phyloP scores from a whole-genome alignment of 2,888 invertebrate genomes.

The Quadriops clusia region DNA sequence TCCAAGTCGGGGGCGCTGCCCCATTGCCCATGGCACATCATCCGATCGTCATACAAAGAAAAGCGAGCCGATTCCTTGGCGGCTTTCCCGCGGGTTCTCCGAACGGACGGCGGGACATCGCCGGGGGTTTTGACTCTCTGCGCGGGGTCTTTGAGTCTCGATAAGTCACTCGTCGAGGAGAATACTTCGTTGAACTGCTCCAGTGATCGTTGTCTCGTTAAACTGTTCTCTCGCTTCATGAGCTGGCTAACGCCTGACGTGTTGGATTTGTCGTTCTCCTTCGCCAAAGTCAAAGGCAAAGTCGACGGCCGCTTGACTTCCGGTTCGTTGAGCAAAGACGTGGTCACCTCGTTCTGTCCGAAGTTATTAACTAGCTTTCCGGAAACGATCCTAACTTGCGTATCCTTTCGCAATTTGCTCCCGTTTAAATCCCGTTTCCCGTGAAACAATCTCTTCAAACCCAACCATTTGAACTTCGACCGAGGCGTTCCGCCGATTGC shows the following conservation, averaged over 20 bases:
- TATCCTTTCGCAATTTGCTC: slow-evolving; percentile 14
- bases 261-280: slow-evolving; percentile 21
- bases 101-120: slow-evolving; percentile 66
- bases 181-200: slow-evolving; percentile 69
- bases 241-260: slow-evolving; percentile 33
- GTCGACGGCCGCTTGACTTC: slow-evolving; percentile 36
- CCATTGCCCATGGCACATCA: slow-evolving; percentile 54
- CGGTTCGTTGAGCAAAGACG: slow-evolving; percentile 31
- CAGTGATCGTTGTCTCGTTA: slow-evolving; percentile 54
- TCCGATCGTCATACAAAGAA: slow-evolving; percentile 79
- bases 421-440: slow-evolving; percentile 20
- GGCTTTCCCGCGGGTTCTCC: slow-evolving; percentile 55
- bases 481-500: slow-evolving; percentile 20
- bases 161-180: slow-evolving; percentile 53
- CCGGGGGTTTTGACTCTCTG: slow-evolving; percentile 72
- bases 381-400: slow-evolving; percentile 38
- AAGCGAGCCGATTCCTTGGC: slow-evolving; percentile 52
- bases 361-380: slow-evolving; percentile 38
- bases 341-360: slow-evolving; percentile 41
- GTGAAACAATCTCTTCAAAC: slow-evolving; percentile 38
- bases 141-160: slow-evolving; percentile 58
- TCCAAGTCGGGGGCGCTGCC: slow-evolving; percentile 36
- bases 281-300: slow-evolving; percentile 32
- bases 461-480: slow-evolving; percentile 39
- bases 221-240: slow-evolving; percentile 32